A percentile compares a stretch with the other conserved stretches of the same genome.
Conservation (phyloP, 1,140 invertebrate species). For the Stenopsyche tienmushanensis region DNA sequence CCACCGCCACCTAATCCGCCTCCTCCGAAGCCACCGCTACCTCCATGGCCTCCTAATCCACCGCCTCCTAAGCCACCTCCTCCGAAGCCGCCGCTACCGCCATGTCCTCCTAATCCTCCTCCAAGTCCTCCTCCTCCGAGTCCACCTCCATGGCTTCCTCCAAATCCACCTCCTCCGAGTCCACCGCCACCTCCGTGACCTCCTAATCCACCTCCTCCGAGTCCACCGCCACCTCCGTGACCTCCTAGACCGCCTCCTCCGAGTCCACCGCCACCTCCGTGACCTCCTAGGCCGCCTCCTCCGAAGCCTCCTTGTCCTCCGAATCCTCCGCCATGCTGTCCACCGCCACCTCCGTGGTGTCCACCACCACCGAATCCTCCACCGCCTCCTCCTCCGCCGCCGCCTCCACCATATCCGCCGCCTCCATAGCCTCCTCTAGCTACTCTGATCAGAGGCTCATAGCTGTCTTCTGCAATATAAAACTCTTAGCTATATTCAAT, state of each 20-base stretch:
- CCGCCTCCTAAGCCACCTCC: constrained; percentile 12
- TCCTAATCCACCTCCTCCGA: constrained; percentile 33
- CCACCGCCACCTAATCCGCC: constrained; percentile 26
- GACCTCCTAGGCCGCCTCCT: constrained; percentile 22
- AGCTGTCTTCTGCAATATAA: constrained; percentile 10
- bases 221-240: constrained; percentile 20
- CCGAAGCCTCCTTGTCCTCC: constrained; percentile 19
- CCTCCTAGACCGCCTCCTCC: constrained; percentile 21
- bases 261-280: constrained; percentile 22
- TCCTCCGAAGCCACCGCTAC: constrained; percentile 41
- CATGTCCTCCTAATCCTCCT: constrained; percentile 22
- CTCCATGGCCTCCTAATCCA: constrained; percentile 11
- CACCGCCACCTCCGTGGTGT: constrained; percentile 43
- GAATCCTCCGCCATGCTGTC: constrained; percentile 27
- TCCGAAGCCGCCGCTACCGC: constrained; percentile 23
- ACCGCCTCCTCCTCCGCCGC: constrained; percentile 40
- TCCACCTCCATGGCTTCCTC: no score
- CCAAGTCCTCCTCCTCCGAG: constrained; percentile 29
- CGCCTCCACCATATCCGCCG: constrained; percentile 40
- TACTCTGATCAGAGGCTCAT: constrained; percentile 45
- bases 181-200: constrained; percentile 31
- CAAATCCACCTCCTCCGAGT: no score
- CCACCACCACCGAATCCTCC: constrained; percentile 46
- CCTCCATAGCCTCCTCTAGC: constrained; percentile 47
- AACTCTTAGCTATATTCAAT: not conserved